A percentile compares a stretch with the other conserved stretches of the same genome.
Conservation (phyloP, 2,888 invertebrate genomes). For the Adela reaumurella region DNA sequence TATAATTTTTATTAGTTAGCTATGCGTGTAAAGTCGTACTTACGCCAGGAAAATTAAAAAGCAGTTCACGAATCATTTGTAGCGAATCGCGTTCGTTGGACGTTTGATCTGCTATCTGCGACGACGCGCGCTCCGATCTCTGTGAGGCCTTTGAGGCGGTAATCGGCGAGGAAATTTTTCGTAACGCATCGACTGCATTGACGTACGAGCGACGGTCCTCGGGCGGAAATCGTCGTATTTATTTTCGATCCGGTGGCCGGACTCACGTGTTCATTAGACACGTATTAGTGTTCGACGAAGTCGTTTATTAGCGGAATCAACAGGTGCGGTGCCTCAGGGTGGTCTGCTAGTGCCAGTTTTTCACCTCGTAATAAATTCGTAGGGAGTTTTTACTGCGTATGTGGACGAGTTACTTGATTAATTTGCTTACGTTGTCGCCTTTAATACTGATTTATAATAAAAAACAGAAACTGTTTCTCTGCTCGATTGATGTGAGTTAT, state of each 20-base stretch:
- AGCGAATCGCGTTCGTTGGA: conserved; percentile 22
- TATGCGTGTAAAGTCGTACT: conserved; percentile 21
- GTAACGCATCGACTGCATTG: conserved; percentile 37
- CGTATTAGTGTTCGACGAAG: neutral
- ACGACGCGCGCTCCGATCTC: conserved; percentile 19
- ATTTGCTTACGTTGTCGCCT: conserved; percentile 48
- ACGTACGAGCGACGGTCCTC: conserved; percentile 25
- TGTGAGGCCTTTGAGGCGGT: conserved; percentile 3
- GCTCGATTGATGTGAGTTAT: conserved; percentile 54
- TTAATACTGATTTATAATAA: conserved; percentile 57
- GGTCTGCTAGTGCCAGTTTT: conserved; percentile 3
- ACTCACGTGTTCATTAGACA: neutral
- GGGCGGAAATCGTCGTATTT: conserved; percentile 21
- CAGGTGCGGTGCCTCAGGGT: conserved; percentile 45
- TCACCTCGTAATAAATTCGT: neutral
- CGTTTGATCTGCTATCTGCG: conserved; percentile 29
- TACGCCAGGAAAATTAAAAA: conserved; percentile 33
- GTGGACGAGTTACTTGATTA: conserved; percentile 30
- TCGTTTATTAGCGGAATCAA: conserved; percentile 34
- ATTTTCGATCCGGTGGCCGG: conserved; percentile 26
- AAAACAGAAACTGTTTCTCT: conserved; percentile 46
- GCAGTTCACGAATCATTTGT: conserved; percentile 41
- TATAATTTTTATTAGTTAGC: conserved; percentile 38
- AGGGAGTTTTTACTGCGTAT: neutral
- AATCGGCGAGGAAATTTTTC: conserved; percentile 33